Conservation (phyloP, 2,113 vertebrate species). For the Polypterus senegalus region DNA sequence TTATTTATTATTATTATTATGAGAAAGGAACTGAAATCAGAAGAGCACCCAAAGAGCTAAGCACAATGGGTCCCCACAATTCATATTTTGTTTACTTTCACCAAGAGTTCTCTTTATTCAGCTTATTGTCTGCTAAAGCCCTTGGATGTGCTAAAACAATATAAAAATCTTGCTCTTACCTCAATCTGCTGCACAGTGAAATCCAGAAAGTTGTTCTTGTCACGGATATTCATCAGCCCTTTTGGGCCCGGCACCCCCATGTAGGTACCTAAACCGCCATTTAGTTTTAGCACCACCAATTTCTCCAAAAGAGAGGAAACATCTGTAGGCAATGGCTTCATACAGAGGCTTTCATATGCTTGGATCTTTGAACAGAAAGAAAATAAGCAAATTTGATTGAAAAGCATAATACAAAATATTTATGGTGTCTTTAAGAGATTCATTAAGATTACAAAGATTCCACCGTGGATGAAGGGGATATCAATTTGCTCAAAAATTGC, state of each 20-base stretch:
- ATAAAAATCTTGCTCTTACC: neutral
- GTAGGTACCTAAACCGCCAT: neutral
- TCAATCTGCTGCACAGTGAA: constrained; percentile 4
- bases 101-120: too few species aligned
- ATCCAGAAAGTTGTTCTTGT: constrained; percentile 7
- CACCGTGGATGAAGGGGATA: neutral
- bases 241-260: constrained; percentile 9
- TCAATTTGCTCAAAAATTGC: neutral
- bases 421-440: neutral
- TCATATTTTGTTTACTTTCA: too few species aligned
- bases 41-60: too few species aligned
- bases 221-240: constrained; percentile 1
- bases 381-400: neutral
- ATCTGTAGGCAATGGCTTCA: neutral
- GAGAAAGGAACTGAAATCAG: too few species aligned
- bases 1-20: too few species aligned
- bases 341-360: neutral
- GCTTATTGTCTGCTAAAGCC: too few species aligned
- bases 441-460: neutral
- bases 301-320: neutral
- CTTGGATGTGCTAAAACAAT: too few species aligned
- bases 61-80: too few species aligned
- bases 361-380: neutral
- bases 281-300: constrained; percentile 6
- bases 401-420: neutral